phyloP scores from a whole-genome alignment of 2,113 vertebrate genomes.

The Pterophyllum scalare region DNA sequence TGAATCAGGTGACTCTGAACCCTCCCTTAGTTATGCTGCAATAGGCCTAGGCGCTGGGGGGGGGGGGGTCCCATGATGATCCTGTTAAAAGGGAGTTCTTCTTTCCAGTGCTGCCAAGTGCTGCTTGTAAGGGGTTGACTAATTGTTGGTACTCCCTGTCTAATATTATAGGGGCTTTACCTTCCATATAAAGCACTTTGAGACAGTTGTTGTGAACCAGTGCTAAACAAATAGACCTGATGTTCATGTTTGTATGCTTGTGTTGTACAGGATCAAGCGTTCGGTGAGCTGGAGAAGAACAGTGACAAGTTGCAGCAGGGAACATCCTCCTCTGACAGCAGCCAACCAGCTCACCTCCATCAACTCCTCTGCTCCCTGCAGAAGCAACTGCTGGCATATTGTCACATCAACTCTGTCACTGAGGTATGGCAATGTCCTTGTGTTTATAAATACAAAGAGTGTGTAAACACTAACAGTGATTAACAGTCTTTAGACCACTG shows the following conservation, averaged over 20 bases:
- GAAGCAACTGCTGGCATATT: conserved; percentile 95
- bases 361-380: conserved; percentile 96
- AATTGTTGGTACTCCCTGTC: no score
- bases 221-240: rapidly evolving
- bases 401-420: conserved; percentile 92
- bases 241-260: not conserved
- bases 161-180: not conserved
- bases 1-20: no score
- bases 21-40: no score
- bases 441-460: not conserved
- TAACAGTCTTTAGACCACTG: not conserved
- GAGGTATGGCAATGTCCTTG: conserved; percentile 80
- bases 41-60: no score
- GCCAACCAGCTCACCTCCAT: conserved; percentile 96
- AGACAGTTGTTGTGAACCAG: not conserved
- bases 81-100: not conserved
- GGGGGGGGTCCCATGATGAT: no score
- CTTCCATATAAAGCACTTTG: not conserved
- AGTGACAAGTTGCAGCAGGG: conserved; percentile 94
- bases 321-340: conserved; percentile 93
- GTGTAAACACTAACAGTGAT: no score
- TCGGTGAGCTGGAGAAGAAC: conserved; percentile 98
- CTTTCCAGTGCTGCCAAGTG: not conserved
- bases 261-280: conserved; percentile 90
- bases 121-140: not conserved